Evolutionary conservation across 2,888 invertebrate genomes (phyloP), one percentile per base, ranked within the genome.

Genomic region (Euphydryas editha): DNA sequence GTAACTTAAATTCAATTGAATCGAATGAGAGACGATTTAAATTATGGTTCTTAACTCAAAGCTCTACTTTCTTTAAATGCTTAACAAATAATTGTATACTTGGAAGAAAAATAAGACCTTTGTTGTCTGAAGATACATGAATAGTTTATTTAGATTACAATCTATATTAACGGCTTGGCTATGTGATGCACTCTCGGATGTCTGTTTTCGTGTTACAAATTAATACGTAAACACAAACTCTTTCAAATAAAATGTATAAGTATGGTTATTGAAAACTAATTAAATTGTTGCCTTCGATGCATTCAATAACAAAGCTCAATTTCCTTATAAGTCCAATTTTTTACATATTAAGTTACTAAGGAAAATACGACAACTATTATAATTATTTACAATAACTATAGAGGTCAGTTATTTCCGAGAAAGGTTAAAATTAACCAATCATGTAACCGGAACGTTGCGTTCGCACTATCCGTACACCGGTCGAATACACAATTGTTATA

Each of bases 401-500:
- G 51, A 47, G 62, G 62, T 62, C 46, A 60, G 57, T 21, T 55
- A 44, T 65, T 72, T 68, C 70, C 65, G 37, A 68, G 70, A 69
- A 73, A 57, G 47, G 68, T 69, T 72, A 68, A 75, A 74, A 68
- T 74, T 75, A 74, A 75, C 74, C 60, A 72, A 72, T 59, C 56
- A 67, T 65, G 55, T 76, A 74, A 73, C 62, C 65, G 58, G 73
- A 75, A 76, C 60, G 71, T 65, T 67, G 69, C 65, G 69, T 67
- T 60, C 20, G 63, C 69, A 62, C 20, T 62, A 69, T 60, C 44
- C 44, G 39, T 59, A 63, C 60, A 58, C 37, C 17, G 49, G 18
- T 13, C 51, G 51, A 51, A n/a, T 21, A 15, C 51, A 51, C 21
- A 49, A 49, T 49, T 30, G 21, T 11, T 18, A 60, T 18, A 49